Evolutionary conservation across 2,797 vertebrate species (phyloP).

Genomic region (Coregonus ussuriensis): DNA sequence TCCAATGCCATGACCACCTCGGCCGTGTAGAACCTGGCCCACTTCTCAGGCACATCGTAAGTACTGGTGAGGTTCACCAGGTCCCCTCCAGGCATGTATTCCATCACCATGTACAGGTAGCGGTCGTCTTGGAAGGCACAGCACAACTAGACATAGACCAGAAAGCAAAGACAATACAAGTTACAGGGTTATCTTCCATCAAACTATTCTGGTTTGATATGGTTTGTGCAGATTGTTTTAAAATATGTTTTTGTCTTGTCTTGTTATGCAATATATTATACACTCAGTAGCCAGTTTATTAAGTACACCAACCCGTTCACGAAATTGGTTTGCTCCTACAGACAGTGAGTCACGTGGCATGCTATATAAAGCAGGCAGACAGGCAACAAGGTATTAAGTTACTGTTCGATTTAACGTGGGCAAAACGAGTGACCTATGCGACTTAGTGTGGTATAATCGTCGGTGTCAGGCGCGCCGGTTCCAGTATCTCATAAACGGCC

Average conservation of each 20-base stretch:
- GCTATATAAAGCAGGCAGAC: too few relatives aligned
- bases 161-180: not conserved
- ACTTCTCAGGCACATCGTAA: slow-evolving; percentile 97
- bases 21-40: slow-evolving; percentile 98
- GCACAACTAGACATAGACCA: slow-evolving; percentile 81
- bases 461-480: too few relatives aligned
- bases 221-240: not conserved
- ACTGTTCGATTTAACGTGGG: too few relatives aligned
- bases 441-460: too few relatives aligned
- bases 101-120: slow-evolving; percentile 99
- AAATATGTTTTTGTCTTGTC: not conserved
- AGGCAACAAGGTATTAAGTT: too few relatives aligned
- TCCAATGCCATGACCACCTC: slow-evolving; percentile 97
- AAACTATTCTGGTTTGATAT: not conserved
- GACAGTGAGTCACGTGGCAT: too few relatives aligned
- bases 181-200: not conserved
- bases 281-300: too few relatives aligned
- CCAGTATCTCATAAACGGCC: too few relatives aligned
- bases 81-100: slow-evolving; percentile 99
- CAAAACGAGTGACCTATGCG: too few relatives aligned
- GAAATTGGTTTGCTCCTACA: too few relatives aligned
- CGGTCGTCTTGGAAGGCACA: slow-evolving; percentile 99
- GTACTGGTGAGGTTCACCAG: slow-evolving; percentile 99
- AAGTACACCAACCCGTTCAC: too few relatives aligned
- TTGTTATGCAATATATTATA: too few relatives aligned